Base-by-base conservation (phyloP, 2,888 invertebrate genomes). In the Actias luna region DNA sequence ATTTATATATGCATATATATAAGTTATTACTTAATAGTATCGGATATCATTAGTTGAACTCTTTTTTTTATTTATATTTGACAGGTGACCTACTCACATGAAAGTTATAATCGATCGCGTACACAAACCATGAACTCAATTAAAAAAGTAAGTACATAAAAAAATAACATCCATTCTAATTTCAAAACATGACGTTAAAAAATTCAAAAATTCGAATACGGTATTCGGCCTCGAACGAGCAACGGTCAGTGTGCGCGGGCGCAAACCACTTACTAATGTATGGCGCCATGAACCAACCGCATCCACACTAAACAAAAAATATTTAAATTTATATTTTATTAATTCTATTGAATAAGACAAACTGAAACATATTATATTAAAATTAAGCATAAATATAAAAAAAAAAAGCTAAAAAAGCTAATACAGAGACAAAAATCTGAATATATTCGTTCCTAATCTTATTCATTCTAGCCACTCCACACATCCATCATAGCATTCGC, bases 161-260 rank as follows among this genome's bases (percentile, higher is more conserved):
- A 59, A 58, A 58, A 63, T 42, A 60, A 59, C 42, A 52, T 39
- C 35, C 58, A 61, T 64, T 75, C 69, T 64, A 71, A 75, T 79
- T 78, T 67, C 73, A 75, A 81, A 80, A 72, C 68, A 66, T 66
- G 66, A 67, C 69, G 68, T 67, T 69, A 65, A 66, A 65, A 69
- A 65, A 72, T 73, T 67, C 46, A 65, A 72, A 77, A 77, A 68
- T 68, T 68, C 58, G 65, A 65, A 75, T 72, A 70, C 25, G 65
- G 68, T 68, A 71, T 71, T 74, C 64, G 82, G 64, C 80, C 80
- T 80, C 75, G 76, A 36, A 42, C 64, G 62, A 69, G 67, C 67
- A 65, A 69, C 72, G 72, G 73, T 70, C 74, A 69, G 71, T 65
- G 58, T 63, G 73, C 68, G 67, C 68, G 63, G 58, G 65, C 68